phyloP scores from a whole-genome alignment of 2,888 invertebrate species.

The Apoda limacodes region DNA sequence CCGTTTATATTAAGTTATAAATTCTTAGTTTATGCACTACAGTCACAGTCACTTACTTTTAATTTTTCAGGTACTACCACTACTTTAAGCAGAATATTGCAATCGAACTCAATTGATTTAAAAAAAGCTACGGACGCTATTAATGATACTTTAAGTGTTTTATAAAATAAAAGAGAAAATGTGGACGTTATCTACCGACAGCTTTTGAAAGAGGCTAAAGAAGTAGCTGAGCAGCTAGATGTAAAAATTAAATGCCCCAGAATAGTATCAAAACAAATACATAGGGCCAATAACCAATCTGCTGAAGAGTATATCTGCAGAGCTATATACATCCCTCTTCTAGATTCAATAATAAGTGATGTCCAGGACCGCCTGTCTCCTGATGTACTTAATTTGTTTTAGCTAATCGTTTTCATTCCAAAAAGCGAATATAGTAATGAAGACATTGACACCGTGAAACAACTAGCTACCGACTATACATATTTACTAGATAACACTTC shows the following conservation, averaged over 20 bases:
- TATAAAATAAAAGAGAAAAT: constrained; percentile 21
- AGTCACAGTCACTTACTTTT: too few species aligned
- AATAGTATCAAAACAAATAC: constrained; percentile 16
- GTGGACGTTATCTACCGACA: constrained; percentile 19
- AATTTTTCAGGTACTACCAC: too few species aligned
- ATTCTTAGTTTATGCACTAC: too few species aligned
- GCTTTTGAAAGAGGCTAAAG: constrained; percentile 22
- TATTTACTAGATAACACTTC: neutral
- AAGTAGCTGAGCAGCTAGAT: constrained; percentile 21
- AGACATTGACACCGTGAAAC: too few species aligned
- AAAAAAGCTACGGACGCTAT: constrained; percentile 23
- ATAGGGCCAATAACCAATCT: constrained; percentile 20
- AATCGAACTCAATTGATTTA: constrained; percentile 21
- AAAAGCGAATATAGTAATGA: too few species aligned
- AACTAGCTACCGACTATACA: too few species aligned
- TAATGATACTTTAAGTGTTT: constrained; percentile 19
- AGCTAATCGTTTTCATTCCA: too few species aligned
- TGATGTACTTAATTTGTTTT: too few species aligned
- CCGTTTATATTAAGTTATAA: too few species aligned
- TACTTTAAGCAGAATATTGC: constrained; percentile 14
- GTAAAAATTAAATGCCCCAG: constrained; percentile 21
- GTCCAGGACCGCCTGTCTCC: too few species aligned
- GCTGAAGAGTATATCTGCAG: constrained; percentile 20
- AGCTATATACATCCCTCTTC: too few species aligned
- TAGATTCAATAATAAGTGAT: too few species aligned